Conservation (phyloP, 2,797 vertebrate genomes). For the Pangasius sanitwongsei region DNA sequence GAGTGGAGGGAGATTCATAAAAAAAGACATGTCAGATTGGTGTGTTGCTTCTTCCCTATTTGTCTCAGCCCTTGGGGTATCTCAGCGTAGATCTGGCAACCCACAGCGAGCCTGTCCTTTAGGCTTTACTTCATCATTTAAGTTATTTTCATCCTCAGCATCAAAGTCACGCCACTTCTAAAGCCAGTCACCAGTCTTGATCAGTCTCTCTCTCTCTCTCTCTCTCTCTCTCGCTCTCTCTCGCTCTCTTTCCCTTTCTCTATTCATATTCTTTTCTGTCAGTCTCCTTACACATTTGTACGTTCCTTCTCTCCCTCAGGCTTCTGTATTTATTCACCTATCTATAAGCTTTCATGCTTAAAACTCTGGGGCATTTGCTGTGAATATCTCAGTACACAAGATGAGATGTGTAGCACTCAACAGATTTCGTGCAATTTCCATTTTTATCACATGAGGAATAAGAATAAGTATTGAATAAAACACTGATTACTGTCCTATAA, state of each 20-base stretch:
- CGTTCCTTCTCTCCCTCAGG: background rate
- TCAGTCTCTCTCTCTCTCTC: background rate
- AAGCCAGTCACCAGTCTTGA: constrained; percentile 3
- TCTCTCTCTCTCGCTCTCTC: background rate
- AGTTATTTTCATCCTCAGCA: constrained; percentile 25
- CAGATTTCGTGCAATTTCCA: background rate
- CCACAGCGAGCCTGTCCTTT: constrained; percentile 34
- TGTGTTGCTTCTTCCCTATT: constrained; percentile 16
- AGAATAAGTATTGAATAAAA: background rate
- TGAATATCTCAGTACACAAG: constrained; percentile 3
- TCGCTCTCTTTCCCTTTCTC: background rate
- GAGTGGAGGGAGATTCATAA: constrained; percentile 1
- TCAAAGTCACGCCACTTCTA: constrained; percentile 16
- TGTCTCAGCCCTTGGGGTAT: constrained; percentile 20
- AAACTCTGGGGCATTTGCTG: background rate
- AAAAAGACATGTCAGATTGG: constrained; percentile 10
- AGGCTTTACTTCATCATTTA: constrained; percentile 38
- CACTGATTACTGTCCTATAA: background rate
- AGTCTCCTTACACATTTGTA: background rate
- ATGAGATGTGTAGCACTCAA: background rate
- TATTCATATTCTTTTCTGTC: background rate
- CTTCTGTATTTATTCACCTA: background rate
- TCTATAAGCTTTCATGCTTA: background rate
- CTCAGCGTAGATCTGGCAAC: constrained; percentile 38
- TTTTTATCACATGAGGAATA: background rate